A percentile compares a stretch with the other conserved stretches of the same genome.
Evolutionary conservation across 2,113 vertebrate genomes (phyloP).

Genomic region (Pedionomus torquatus): DNA sequence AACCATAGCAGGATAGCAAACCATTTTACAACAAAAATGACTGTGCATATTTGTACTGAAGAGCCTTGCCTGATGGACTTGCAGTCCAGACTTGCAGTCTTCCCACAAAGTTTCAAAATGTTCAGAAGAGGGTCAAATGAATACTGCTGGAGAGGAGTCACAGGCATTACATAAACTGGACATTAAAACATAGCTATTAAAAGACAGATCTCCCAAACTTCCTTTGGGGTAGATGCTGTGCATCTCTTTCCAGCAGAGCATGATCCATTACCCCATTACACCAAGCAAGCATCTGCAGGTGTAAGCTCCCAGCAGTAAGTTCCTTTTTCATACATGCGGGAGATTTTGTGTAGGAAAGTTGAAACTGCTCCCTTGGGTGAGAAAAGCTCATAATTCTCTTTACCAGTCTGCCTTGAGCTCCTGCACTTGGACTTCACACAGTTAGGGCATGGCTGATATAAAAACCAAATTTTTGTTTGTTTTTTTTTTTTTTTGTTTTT

Average conservation of each 20-base stretch:
- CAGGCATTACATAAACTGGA: neutral
- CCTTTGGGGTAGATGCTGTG: neutral
- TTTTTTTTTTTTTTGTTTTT: too few species aligned
- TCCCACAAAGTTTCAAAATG: neutral
- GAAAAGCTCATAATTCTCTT: neutral
- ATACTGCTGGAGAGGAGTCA: neutral
- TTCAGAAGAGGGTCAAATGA: neutral
- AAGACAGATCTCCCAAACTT: neutral
- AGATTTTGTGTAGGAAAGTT: neutral
- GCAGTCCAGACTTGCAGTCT: neutral
- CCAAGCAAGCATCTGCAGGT: fast-evolving
- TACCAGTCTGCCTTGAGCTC: neutral
- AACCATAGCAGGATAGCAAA: neutral
- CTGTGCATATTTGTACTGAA: neutral
- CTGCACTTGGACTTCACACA: neutral
- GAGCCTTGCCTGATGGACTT: neutral
- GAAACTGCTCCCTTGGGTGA: neutral
- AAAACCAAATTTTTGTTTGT: neutral
- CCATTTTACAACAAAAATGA: neutral
- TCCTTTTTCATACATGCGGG: neutral
- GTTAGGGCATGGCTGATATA: neutral
- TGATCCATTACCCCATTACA: neutral
- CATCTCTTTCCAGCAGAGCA: neutral
- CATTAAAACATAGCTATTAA: neutral
- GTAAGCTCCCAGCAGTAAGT: neutral